Percentiles rank a stretch among this genome's conserved stretches.
phyloP scores from a whole-genome alignment of 1,140 invertebrate genomes.

The Wasmannia auropunctata region DNA sequence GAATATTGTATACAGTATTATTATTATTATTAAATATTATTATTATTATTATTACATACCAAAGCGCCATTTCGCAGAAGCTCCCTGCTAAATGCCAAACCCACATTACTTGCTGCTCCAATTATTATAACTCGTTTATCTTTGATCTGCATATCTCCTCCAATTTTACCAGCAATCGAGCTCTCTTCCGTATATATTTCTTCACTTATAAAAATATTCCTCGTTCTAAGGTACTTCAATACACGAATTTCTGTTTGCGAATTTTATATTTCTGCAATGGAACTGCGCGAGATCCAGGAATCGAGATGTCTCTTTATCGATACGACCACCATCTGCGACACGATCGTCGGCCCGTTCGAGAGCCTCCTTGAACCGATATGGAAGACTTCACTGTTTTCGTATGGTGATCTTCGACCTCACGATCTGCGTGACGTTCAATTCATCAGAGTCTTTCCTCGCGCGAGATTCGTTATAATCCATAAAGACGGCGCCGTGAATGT shows the following conservation, averaged over 20 bases:
- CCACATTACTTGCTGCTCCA: slow-evolving; percentile 84
- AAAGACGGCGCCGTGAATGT: neutral
- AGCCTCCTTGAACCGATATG: slow-evolving; percentile 50
- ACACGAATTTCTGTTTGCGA: neutral
- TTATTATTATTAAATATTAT: slow-evolving; percentile 10
- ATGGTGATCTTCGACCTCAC: slow-evolving; percentile 63
- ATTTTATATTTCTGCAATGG: neutral
- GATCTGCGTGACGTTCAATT: slow-evolving; percentile 36
- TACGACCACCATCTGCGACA: neutral
- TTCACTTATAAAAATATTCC: neutral
- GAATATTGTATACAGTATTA: neutral
- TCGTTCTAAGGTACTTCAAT: neutral
- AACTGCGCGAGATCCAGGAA: neutral
- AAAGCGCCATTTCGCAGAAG: slow-evolving; percentile 82
- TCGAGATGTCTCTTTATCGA: slow-evolving; percentile 24
- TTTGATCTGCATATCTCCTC: slow-evolving; percentile 77
- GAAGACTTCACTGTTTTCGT: slow-evolving; percentile 41
- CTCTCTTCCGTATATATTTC: neutral
- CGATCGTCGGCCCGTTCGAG: neutral
- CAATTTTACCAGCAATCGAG: neutral
- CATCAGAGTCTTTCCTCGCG: neutral
- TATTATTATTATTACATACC: slow-evolving; percentile 77
- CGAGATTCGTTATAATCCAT: slow-evolving; percentile 4
- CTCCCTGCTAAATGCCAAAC: slow-evolving; percentile 83
- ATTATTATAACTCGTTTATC: slow-evolving; percentile 85